phyloP scores from a whole-genome alignment of 35 echinoderm and acorn worm species.

The Chiridota heheva region DNA sequence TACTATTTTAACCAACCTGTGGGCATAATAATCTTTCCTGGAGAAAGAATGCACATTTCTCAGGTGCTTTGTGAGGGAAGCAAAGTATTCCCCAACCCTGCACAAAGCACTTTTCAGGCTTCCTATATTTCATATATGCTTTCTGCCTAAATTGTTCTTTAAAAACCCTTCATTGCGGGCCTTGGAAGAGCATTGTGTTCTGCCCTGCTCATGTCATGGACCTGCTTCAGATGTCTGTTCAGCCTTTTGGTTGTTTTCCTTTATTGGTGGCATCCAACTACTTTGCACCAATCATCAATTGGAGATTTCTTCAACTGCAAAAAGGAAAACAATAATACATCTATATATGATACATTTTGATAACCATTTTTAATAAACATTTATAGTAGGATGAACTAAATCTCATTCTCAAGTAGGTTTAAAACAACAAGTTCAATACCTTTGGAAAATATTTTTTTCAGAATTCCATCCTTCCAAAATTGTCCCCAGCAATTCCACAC shows the following conservation, averaged over 20 bases:
- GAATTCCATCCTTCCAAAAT: too few species aligned
- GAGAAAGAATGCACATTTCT: background rate
- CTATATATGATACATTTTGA: too few species aligned
- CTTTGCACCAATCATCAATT: background rate
- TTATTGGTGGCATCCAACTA: background rate
- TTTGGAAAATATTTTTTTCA: too few species aligned
- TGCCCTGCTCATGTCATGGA: background rate
- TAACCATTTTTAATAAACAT: too few species aligned
- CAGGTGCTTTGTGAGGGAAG: slow-evolving; percentile 8
- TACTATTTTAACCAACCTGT: background rate
- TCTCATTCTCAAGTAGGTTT: too few species aligned
- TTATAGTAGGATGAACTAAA: too few species aligned
- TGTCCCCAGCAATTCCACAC: too few species aligned
- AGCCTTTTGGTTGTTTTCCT: background rate
- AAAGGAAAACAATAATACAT: too few species aligned
- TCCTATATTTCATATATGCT: slow-evolving; percentile 15
- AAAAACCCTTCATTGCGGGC: background rate
- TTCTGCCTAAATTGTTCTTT: background rate
- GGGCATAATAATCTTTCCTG: background rate
- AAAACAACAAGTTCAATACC: too few species aligned
- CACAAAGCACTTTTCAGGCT: slow-evolving; percentile 9
- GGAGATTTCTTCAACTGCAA: too few species aligned
- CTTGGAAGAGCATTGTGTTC: background rate
- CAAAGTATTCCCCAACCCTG: slow-evolving; percentile 3
- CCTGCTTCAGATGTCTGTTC: background rate